Percentiles rank a stretch among this genome's conserved stretches.
These are phyloP conservation scores for Cyprinodon tularosa DNA, from an alignment of 2,113 vertebrate genomes.

Conservation along the genomic window DNA sequence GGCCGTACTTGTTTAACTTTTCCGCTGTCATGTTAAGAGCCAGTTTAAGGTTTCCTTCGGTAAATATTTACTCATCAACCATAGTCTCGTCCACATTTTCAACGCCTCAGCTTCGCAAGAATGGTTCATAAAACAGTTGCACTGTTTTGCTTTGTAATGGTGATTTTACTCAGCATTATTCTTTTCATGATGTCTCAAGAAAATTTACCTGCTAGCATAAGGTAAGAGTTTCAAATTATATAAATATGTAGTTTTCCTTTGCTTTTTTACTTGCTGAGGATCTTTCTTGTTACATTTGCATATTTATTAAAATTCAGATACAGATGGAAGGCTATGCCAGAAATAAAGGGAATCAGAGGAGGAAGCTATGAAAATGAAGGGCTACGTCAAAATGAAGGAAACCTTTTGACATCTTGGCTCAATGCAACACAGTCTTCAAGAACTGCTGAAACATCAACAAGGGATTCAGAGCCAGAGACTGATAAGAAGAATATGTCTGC, in stretches of 20 bases:
- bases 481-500: background rate
- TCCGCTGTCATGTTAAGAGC: too few species aligned
- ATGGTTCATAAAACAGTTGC: conserved; percentile 19
- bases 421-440: fast-evolving
- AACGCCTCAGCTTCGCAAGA: background rate
- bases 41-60: background rate
- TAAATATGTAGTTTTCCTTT: background rate
- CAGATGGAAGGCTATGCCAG: conserved; percentile 9
- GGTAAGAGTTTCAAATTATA: conserved; percentile 46
- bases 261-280: background rate
- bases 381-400: background rate
- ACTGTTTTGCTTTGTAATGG: background rate
- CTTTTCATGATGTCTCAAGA: conserved; percentile 27
- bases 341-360: background rate
- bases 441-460: background rate
- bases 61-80: background rate
- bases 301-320: background rate
- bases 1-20: background rate
- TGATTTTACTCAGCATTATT: background rate
- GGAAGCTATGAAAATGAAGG: fast-evolving
- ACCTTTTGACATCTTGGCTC: background rate
- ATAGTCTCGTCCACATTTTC: background rate
- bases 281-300: background rate
- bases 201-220: background rate
- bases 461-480: background rate